Evolutionary conservation across 2,113 vertebrate genomes (phyloP), one percentile per base, ranked within the genome.

Genomic region (Macquaria australasica): DNA sequence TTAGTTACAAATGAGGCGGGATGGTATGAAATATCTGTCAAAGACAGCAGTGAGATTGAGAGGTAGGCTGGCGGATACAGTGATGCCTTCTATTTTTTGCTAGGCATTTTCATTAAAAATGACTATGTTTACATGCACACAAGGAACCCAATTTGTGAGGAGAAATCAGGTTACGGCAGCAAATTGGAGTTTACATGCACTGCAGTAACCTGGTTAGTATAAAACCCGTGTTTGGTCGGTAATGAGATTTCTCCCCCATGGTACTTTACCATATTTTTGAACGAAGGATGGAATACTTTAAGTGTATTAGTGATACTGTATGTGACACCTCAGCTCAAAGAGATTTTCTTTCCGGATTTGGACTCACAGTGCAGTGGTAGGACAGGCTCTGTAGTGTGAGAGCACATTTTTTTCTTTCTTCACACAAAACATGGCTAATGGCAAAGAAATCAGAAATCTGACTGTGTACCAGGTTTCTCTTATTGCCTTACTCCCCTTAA

Each of bases 141-240:
- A 64, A 73, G n/a, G 72, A 68, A 28, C 20, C 34, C 14, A 28
- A 39, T 79, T 25, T 69, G 66, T 34, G 18, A n/a, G 25, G n/a
- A 37, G 14, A 56, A 72, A 71, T 72, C 9, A 10, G 2, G 53
- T 81, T 37, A 77, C 14, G 25, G 72, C 28, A 50, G 45, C 28
- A 81, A 64, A 84, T 74, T 59, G 70, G 25, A 77, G 62, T 81
- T 48, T 50, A 43, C 56, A 51, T 74, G 62, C 66, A 55, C 41
- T 39, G 55, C 37, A 78, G 34, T 73, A 77, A 77, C 72, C 10
- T 37, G 2, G 28, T 73, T 76, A 43, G 25, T 53, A n/a, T 79
- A 43, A 80, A 82, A 69, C 6, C 60, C 6, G 6, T 31, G 45
- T 63, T 59, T 69, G 56, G 68, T 73, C 69, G 75, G 58, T 73